Base-by-base conservation (phyloP, 2,113 vertebrate species). In the Plestiodon gilberti region DNA sequence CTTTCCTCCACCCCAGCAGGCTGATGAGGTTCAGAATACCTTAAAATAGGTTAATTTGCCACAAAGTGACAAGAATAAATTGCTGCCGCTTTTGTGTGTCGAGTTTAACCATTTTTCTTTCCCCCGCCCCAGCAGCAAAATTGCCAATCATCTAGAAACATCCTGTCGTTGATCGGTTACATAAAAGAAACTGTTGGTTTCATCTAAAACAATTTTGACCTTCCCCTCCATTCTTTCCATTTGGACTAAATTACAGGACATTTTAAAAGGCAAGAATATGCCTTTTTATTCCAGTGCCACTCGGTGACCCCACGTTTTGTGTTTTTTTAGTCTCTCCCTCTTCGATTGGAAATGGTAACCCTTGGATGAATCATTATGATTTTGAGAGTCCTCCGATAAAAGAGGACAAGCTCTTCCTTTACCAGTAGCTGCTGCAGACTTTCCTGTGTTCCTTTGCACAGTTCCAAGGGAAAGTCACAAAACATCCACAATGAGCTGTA, bases 171-270 rank as follows among this genome's bases (percentile, higher is more conserved):
- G 93, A 92, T 83, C 88, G 90, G 75, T 75, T 83, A 93, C 92
- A 87, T 70, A 92, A 94, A 95, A 91, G 89, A 94, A 93, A 90
- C 77, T 77, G 85, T 93, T 89, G 83, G 87, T 89, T 91, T 94
- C 78, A 91, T 91, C 94, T 91, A 86, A 93, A 94, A 93, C 93
- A 93, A 84, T 89, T 89, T 59, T 87, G 94, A 93, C 93, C 92
- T 95, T 95, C 93, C 85, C 76, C 48, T 75, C 64, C 14, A 4
- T 89, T 91, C 91, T 94, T 94, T 94, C 89, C 86, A 88, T 89
- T 88, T 84, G 82, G 92, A 87, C 90, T 89, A 90, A 93, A 92
- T 90, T 84, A 89, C 87, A 89, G 75, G 90, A 87, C 30, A 86
- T 88, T 93, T 92, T 92, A 62, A 82, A 89, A 40, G n/a, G 40